Base-by-base conservation (phyloP, 2,797 vertebrate species). In the Allobates femoralis region DNA sequence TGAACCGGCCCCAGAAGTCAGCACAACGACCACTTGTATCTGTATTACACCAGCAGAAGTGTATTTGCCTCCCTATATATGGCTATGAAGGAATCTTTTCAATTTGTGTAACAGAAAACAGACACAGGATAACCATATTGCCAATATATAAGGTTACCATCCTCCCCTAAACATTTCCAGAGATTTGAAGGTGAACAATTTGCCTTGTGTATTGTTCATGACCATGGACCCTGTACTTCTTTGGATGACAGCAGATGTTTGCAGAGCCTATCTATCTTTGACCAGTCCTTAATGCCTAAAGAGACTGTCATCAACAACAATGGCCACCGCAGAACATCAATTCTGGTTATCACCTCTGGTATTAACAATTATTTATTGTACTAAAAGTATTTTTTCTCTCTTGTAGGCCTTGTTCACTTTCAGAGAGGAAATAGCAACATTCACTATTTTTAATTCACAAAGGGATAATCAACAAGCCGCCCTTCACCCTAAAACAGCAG, bases 51-150 rank as follows among this genome's bases (percentile, higher is more conserved):
- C 21, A 62, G 77, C 56, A 41, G 58, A 32, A 64, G 37, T 56
- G 58, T 80, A 50, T 80, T 80, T 62, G 16, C 56, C 19, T 64
- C 71, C n/a, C 71, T 74, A 16, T 26, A n/a, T 64, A 46, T 21
- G 34, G 30, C 77, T 62, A 79, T 79, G 77, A 79, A 79, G 62
- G 77, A 79, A 64, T 80, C 80, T 53, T 56, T 71, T 55, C 64
- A 82, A 37, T 82, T 46, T 64, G 78, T 46, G 26, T 79, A 85
- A 85, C 64, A 56, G 56, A 81, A 86, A 81, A 73, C 85, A 86
- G 64, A 81, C 69, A 30, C 62, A 46, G 74, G 56, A 80, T 28
- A 58, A 81, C 55, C 73, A 74, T 80, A 73, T 53, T 79, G 75
- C 51, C 46, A 56, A 64, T 79, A 79, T 71, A 79, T 69, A 66